phyloP scores from a whole-genome alignment of 2,797 vertebrate genomes.

The Chiroxiphia lanceolata region DNA sequence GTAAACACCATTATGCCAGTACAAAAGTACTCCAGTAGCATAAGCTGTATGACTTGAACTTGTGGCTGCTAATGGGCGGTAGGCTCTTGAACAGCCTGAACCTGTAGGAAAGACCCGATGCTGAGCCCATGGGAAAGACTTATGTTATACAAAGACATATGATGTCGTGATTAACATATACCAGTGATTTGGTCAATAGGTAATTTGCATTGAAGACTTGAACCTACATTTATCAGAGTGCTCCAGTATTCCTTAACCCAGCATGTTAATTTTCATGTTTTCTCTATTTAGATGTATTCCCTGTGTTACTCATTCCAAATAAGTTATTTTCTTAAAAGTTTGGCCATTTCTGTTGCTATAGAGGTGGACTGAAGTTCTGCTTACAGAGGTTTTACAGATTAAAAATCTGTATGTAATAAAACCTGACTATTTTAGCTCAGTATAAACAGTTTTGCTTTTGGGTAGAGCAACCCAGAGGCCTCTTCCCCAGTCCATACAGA shows the following conservation, averaged over 20 bases:
- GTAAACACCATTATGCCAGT: neutral
- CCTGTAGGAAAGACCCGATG: neutral
- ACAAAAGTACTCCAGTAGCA: neutral
- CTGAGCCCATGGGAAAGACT: neutral
- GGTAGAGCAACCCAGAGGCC: neutral
- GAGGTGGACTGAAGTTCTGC: neutral
- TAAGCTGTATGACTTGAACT: neutral
- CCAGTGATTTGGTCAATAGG: neutral
- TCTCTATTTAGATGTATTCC: neutral
- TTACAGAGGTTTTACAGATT: neutral
- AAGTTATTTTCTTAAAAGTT: neutral
- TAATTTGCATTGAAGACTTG: neutral
- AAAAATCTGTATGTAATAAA: neutral
- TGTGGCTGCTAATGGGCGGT: neutral
- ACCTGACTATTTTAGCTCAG: neutral
- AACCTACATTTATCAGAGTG: neutral
- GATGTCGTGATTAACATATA: neutral
- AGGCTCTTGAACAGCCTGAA: neutral
- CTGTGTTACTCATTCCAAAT: neutral
- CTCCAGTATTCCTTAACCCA: neutral
- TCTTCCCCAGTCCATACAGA: neutral
- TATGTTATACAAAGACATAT: neutral
- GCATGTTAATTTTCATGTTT: neutral
- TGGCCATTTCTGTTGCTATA: neutral
- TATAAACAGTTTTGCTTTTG: neutral